A percentile compares a stretch with the other conserved stretches of the same genome.
phyloP scores from a whole-genome alignment of 2,797 vertebrate species.

The Poeciliopsis infans region DNA sequence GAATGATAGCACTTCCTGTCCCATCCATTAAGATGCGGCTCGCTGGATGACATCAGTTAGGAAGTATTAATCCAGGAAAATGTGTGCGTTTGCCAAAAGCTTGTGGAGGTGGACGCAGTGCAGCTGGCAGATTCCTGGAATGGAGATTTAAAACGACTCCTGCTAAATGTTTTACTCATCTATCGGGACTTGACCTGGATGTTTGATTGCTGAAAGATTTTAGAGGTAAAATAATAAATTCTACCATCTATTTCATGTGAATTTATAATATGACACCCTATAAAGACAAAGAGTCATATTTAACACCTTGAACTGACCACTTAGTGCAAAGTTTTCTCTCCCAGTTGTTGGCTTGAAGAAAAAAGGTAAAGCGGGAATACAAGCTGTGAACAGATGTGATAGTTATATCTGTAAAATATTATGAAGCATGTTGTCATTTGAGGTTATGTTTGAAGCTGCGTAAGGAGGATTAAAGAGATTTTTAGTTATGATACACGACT shows the following conservation, averaged over 20 bases:
- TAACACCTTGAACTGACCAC: background rate
- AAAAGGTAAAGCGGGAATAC: background rate
- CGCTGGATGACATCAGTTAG: conserved; percentile 16
- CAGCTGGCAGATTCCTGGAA: conserved; percentile 27
- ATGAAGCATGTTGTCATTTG: background rate
- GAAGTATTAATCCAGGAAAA: conserved; percentile 41
- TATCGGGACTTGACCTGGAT: background rate
- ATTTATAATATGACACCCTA: background rate
- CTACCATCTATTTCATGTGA: background rate
- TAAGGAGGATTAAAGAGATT: background rate
- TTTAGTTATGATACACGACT: background rate
- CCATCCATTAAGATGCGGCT: conserved; percentile 20
- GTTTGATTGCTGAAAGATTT: background rate
- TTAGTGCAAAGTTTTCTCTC: background rate
- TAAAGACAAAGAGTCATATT: background rate
- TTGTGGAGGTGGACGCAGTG: conserved; percentile 30
- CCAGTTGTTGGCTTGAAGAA: background rate
- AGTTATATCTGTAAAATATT: background rate
- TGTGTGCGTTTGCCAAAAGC: conserved; percentile 15
- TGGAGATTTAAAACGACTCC: background rate
- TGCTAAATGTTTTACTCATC: background rate
- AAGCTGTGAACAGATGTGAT: background rate
- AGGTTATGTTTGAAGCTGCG: background rate
- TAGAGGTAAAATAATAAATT: background rate
- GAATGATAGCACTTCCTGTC: conserved; percentile 25